These are phyloP conservation scores for Drosophila nigricruria DNA, from an alignment of 2,888 invertebrate genomes.

Conservation along the genomic window DNA sequence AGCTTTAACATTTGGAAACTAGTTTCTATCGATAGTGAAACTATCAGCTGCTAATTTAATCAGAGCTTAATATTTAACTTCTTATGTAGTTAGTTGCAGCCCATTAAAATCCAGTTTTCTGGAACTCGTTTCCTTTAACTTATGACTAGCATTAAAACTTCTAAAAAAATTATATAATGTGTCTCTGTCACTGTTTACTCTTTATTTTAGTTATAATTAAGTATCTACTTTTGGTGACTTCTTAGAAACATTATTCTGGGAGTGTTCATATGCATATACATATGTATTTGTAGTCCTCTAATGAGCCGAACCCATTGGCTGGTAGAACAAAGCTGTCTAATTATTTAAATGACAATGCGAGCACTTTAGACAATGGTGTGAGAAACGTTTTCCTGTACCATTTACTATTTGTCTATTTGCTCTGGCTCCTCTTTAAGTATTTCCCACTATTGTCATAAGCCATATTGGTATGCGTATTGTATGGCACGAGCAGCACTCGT, in stretches of 20 bases:
- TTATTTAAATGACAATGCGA: slow-evolving; percentile 49
- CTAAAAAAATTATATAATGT: not conserved
- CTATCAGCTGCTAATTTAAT: slow-evolving; percentile 38
- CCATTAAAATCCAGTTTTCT: slow-evolving; percentile 19
- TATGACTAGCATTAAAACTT: slow-evolving; percentile 12
- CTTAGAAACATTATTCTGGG: slow-evolving; percentile 5
- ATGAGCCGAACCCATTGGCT: slow-evolving; percentile 2
- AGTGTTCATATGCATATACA: not conserved
- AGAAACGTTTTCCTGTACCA: slow-evolving; percentile 36
- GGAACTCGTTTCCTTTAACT: slow-evolving; percentile 48
- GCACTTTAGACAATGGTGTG: slow-evolving; percentile 50
- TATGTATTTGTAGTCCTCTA: not conserved
- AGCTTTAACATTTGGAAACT: slow-evolving; percentile 17
- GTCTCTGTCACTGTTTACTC: not conserved
- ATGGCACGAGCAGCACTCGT: slow-evolving; percentile 18
- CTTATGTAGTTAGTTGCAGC: not conserved
- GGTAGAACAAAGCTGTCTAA: slow-evolving; percentile 46
- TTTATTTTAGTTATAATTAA: slow-evolving; percentile 11
- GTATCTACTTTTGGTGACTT: not conserved
- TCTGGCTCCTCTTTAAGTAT: slow-evolving; percentile 35
- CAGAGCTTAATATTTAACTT: slow-evolving; percentile 2
- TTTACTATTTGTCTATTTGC: slow-evolving; percentile 34
- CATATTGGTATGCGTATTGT: slow-evolving; percentile 40
- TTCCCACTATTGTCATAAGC: slow-evolving; percentile 54
- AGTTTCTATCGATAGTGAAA: slow-evolving; percentile 44